These are phyloP conservation scores for Crossocerus cetratus DNA, from an alignment of 2,888 invertebrate genomes.

Conservation along the genomic window DNA sequence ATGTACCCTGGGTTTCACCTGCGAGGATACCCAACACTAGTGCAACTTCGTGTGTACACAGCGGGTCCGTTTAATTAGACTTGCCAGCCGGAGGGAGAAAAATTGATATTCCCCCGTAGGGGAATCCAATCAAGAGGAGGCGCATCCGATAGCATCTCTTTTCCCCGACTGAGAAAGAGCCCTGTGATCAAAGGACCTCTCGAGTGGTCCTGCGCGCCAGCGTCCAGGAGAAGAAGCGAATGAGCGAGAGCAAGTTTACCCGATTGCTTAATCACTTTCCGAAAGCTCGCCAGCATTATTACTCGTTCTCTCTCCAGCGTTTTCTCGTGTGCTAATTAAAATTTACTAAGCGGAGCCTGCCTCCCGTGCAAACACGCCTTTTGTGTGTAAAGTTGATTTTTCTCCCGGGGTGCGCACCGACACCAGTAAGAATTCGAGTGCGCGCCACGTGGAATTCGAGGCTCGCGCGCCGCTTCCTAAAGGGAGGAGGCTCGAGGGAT, in stretches of 20 bases:
- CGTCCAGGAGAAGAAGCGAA: not conserved
- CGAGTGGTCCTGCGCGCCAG: constrained; percentile 1
- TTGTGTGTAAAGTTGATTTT: constrained; percentile 30
- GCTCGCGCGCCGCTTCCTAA: too few species aligned
- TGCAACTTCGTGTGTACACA: too few species aligned
- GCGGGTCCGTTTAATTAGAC: too few species aligned
- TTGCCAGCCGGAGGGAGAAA: too few species aligned
- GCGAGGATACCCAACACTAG: too few species aligned
- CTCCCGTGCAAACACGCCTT: constrained; percentile 27
- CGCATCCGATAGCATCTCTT: constrained; percentile 18
- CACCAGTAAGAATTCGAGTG: too few species aligned
- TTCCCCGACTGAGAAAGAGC: constrained; percentile 28
- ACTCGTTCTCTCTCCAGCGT: not conserved
- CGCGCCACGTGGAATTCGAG: too few species aligned
- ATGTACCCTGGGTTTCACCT: too few species aligned
- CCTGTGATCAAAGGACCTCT: constrained; percentile 36
- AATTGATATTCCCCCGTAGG: too few species aligned
- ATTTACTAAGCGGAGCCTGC: constrained; percentile 7
- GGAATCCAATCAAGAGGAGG: constrained; percentile 32
- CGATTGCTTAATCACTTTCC: constrained; percentile 36
- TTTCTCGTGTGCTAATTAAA: constrained; percentile 32
- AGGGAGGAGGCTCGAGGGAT: too few species aligned
- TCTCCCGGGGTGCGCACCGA: not conserved
- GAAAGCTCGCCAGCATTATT: constrained; percentile 22
- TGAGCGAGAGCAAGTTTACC: constrained; percentile 6